Evolutionary conservation across 2,888 invertebrate species (phyloP).

Genomic region (Eristalinus aeneus): DNA sequence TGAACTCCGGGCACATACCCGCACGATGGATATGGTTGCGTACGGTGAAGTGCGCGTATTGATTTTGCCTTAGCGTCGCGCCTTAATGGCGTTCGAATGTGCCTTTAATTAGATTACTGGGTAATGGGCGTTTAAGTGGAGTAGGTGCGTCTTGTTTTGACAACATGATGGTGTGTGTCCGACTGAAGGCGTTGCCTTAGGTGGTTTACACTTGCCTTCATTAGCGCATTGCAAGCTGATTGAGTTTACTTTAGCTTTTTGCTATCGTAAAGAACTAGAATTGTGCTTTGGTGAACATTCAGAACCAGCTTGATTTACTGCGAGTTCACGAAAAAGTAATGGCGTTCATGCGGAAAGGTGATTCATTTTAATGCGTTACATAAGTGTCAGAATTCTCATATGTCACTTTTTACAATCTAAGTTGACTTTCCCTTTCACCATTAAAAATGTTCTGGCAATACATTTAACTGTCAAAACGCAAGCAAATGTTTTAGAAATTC

Average conservation of each 20-base stretch:
- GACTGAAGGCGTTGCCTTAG: background rate
- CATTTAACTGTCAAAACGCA: no score
- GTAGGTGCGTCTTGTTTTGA: conserved; percentile 40
- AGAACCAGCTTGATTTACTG: no score
- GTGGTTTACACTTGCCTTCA: background rate
- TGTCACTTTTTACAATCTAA: no score
- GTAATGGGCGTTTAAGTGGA: conserved; percentile 33
- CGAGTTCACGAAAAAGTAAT: no score
- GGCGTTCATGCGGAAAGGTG: no score
- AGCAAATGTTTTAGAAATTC: no score
- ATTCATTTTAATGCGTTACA: no score
- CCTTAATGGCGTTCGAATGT: background rate
- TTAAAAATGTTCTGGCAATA: no score
- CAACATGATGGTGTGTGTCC: background rate
- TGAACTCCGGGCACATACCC: background rate
- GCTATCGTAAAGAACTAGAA: background rate
- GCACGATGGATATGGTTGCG: conserved; percentile 20
- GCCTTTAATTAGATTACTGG: conserved; percentile 32
- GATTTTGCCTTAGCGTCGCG: conserved; percentile 15
- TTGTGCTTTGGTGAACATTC: no score
- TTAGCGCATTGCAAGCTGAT: background rate
- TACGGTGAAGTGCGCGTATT: conserved; percentile 25
- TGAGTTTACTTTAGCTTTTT: background rate
- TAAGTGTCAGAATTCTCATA: no score
- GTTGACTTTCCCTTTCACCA: no score